Evolutionary conservation across 1,140 invertebrate species (phyloP).

Genomic region (Plectrocnemia conspersa): DNA sequence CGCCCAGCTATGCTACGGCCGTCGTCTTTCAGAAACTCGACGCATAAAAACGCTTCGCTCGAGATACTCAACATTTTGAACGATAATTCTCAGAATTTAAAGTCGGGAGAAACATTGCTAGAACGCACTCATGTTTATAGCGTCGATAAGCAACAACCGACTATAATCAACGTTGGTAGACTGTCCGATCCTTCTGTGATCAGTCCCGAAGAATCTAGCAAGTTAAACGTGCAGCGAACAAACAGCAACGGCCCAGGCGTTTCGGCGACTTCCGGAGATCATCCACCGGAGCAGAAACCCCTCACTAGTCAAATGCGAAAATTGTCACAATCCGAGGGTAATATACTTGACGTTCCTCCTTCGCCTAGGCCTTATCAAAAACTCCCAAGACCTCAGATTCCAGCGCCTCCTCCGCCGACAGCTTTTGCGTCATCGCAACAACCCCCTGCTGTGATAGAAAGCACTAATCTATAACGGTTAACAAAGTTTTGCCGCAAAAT

Average conservation of each 20-base stretch:
- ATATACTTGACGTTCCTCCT: conserved; percentile 43
- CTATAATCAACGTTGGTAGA: conserved; percentile 56
- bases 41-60: conserved; percentile 37
- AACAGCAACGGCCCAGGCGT: conserved; percentile 44
- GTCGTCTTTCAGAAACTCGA: conserved; percentile 49
- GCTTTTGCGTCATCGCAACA: conserved; percentile 19
- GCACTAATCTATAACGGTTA: conserved; percentile 29
- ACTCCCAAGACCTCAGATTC: conserved; percentile 38
- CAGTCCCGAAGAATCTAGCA: conserved; percentile 34
- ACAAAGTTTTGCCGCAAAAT: too few species aligned
- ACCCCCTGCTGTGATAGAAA: conserved; percentile 17
- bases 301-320: conserved; percentile 43
- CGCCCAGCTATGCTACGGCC: conserved; percentile 63
- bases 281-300: conserved; percentile 40
- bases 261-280: conserved; percentile 35
- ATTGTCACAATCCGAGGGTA: conserved; percentile 48
- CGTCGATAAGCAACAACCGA: conserved; percentile 66
- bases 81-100: conserved; percentile 19
- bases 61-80: conserved; percentile 32
- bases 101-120: conserved; percentile 47
- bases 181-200: conserved; percentile 30
- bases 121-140: conserved; percentile 64
- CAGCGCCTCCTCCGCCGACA: conserved; percentile 40
- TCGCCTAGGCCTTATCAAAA: conserved; percentile 40
- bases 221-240: conserved; percentile 42